These are phyloP conservation scores for Cephus cinctus DNA, from an alignment of 1,140 invertebrate species.

Conservation along the genomic window DNA sequence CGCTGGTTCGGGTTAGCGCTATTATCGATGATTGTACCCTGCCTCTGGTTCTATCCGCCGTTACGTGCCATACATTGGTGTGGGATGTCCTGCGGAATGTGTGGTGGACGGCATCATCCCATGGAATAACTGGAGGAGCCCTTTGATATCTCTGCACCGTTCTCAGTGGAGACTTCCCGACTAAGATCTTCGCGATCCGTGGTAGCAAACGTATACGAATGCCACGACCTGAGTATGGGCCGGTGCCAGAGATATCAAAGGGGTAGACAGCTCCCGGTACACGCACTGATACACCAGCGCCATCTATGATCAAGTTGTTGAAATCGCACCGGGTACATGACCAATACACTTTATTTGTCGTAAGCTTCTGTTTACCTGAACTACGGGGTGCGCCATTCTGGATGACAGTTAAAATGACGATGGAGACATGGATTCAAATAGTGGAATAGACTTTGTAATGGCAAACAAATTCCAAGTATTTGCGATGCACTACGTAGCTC, in stretches of 20 bases:
- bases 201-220: conserved; percentile 50
- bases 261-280: conserved; percentile 50
- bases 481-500: no score
- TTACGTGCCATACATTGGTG: conserved; percentile 81
- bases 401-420: no score
- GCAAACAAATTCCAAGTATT: no score
- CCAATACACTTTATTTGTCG: no score
- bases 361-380: no score
- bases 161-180: conserved; percentile 31
- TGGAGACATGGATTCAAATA: no score
- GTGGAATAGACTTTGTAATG: no score
- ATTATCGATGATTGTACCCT: conserved; percentile 85
- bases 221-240: conserved; percentile 45
- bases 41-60: conserved; percentile 90
- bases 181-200: conserved; percentile 22
- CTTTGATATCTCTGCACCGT: conserved; percentile 52
- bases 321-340: no score
- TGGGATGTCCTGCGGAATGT: conserved; percentile 73
- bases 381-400: no score
- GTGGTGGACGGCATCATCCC: conserved; percentile 81
- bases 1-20: conserved; percentile 83
- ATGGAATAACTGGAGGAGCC: conserved; percentile 55
- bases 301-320: conserved; percentile 34
- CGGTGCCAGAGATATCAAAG: conserved; percentile 55
- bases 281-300: conserved; percentile 50